Evolutionary conservation across 2,797 vertebrate genomes (phyloP).

Genomic region (Acanthurus tractus): DNA sequence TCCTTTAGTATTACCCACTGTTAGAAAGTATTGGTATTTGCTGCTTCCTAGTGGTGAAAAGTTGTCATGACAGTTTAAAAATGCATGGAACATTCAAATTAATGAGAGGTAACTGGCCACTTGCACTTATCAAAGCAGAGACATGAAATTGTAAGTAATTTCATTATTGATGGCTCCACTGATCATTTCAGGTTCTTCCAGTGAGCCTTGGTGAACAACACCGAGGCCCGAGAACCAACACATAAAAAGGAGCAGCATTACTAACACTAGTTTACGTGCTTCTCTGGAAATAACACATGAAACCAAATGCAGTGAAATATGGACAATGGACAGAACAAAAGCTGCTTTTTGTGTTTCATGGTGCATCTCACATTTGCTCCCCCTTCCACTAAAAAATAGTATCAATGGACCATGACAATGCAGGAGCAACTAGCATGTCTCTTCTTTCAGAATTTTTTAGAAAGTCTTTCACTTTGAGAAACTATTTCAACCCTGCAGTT

Average conservation of each 20-base stretch:
- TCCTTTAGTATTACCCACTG: too few species aligned
- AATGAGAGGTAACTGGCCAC: not conserved
- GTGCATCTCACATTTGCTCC: not conserved
- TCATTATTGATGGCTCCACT: not conserved
- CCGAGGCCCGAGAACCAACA: not conserved
- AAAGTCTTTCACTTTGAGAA: not conserved
- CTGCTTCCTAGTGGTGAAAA: constrained; percentile 73
- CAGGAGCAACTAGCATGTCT: not conserved
- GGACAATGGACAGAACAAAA: too few species aligned
- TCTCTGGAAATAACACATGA: not conserved
- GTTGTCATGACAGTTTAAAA: constrained; percentile 24
- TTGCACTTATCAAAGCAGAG: not conserved
- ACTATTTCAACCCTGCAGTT: not conserved
- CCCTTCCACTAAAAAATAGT: not conserved
- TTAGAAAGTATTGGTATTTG: constrained; percentile 50
- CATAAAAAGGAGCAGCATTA: not conserved
- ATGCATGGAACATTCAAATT: not conserved
- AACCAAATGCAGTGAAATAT: not conserved
- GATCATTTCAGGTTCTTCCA: not conserved
- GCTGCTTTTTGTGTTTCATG: too few species aligned
- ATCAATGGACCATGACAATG: not conserved
- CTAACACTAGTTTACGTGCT: not conserved
- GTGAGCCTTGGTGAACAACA: not conserved
- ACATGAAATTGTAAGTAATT: not conserved
- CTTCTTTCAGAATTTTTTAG: not conserved